Evolutionary conservation across 2,113 vertebrate species (phyloP).

Genomic region (Onychostoma macrolepis): DNA sequence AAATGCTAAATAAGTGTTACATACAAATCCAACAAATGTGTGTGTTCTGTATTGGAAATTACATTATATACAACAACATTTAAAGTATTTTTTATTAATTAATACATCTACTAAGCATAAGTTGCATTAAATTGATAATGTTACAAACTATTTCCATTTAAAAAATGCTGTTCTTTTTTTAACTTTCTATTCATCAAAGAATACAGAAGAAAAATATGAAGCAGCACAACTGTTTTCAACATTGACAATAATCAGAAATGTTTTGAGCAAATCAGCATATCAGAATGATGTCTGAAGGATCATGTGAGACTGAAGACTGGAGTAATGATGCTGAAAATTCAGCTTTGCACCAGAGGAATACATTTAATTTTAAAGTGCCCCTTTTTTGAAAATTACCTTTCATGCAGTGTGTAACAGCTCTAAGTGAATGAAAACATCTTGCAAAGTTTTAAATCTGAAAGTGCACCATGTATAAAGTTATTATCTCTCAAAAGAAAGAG

Average conservation of each 20-base stretch:
- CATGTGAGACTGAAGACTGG: neutral
- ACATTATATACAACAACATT: neutral
- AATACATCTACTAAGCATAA: neutral
- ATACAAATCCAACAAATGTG: neutral
- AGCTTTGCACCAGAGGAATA: neutral
- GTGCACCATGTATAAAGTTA: too few relatives aligned
- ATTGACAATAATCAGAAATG: neutral
- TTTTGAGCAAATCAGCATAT: neutral
- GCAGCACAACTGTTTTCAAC: neutral
- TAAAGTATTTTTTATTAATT: neutral
- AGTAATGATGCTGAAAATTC: neutral
- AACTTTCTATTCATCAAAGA: neutral
- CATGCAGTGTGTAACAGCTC: too few relatives aligned
- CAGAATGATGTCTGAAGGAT: neutral
- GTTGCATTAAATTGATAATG: neutral
- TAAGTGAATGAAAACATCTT: too few relatives aligned
- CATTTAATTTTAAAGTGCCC: neutral
- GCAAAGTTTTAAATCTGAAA: too few relatives aligned
- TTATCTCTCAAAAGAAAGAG: too few relatives aligned
- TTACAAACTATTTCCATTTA: neutral
- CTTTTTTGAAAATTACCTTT: too few relatives aligned
- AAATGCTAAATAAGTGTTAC: neutral
- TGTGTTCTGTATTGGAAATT: neutral
- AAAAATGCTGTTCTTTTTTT: neutral
- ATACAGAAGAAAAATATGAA: neutral